Conservation (phyloP, 2,797 vertebrate genomes). For the Gouania willdenowi region DNA sequence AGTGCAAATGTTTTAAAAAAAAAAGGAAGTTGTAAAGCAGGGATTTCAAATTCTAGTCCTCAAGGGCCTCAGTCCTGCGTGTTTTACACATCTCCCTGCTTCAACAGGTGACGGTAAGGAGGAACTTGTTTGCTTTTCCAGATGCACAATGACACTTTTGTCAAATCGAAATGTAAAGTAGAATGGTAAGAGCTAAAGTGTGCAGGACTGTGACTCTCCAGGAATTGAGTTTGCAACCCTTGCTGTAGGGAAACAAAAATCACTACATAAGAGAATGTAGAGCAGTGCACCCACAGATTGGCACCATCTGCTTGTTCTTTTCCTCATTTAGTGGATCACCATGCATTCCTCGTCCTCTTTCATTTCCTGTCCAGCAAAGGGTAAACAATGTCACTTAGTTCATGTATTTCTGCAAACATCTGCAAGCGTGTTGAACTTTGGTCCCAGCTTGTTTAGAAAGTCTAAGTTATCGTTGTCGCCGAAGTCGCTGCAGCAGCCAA, state of each 20-base stretch:
- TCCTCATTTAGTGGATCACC: conserved; percentile 16
- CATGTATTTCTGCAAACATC: conserved; percentile 77
- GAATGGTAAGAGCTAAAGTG: no score
- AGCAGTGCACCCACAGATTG: conserved; percentile 5
- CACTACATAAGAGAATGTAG: neutral
- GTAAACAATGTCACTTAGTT: conserved; percentile 25
- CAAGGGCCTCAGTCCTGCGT: no score
- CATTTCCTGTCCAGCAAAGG: conserved; percentile 5
- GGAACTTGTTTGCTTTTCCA: no score
- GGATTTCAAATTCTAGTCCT: no score
- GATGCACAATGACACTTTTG: no score
- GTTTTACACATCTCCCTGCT: no score
- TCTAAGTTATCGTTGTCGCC: conserved; percentile 77
- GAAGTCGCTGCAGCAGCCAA: conserved; percentile 87
- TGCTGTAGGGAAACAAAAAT: neutral
- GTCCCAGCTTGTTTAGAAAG: conserved; percentile 87
- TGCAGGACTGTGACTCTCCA: no score
- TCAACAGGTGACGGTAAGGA: no score
- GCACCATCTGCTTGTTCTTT: conserved; percentile 1
- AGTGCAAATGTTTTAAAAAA: conserved; percentile 53
- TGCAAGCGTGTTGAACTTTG: conserved; percentile 89
- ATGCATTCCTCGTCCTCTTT: conserved; percentile 5
- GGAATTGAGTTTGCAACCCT: no score
- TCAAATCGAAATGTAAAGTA: no score
- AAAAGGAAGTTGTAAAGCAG: no score